Evolutionary conservation across 1,140 invertebrate genomes (phyloP).

Genomic region (Agrypnia vestita): DNA sequence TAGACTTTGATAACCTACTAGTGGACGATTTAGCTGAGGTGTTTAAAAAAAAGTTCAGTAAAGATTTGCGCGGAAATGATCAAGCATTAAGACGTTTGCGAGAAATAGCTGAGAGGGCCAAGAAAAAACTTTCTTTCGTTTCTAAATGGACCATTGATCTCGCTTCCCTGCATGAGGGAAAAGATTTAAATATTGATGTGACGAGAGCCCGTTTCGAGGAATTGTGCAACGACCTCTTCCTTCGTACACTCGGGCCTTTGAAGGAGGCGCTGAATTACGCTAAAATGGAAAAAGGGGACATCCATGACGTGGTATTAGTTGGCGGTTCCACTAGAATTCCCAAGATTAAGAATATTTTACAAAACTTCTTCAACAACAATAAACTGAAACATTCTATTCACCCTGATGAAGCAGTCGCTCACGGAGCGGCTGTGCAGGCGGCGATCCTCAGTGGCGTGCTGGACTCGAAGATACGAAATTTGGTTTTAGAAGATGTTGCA

Average conservation of each 20-base stretch:
- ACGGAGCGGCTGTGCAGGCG: no score
- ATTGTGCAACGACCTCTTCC: no score
- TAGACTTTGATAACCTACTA: constrained; percentile 74
- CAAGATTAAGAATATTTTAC: no score
- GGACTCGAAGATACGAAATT: constrained; percentile 79
- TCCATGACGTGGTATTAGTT: no score
- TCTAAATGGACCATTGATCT: constrained; percentile 73
- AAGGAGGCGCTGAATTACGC: no score
- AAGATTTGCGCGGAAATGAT: constrained; percentile 69
- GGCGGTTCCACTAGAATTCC: no score
- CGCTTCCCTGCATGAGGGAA: constrained; percentile 71
- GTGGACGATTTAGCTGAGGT: constrained; percentile 70
- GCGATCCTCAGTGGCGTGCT: constrained; percentile 77
- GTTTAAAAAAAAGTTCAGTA: constrained; percentile 64
- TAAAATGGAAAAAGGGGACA: no score
- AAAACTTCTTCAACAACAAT: constrained; percentile 79
- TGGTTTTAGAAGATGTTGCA: constrained; percentile 83
- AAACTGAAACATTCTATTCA: constrained; percentile 76
- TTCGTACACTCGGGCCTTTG: no score
- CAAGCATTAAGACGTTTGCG: no score
- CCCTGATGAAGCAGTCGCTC: no score
- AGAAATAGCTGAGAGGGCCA: constrained; percentile 73
- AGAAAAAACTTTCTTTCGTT: constrained; percentile 72
- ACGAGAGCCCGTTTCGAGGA: no score
- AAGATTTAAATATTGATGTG: no score